Evolutionary conservation across 2,113 vertebrate species (phyloP), one percentile per base, ranked within the genome.

Genomic region (Thunnus thynnus): DNA sequence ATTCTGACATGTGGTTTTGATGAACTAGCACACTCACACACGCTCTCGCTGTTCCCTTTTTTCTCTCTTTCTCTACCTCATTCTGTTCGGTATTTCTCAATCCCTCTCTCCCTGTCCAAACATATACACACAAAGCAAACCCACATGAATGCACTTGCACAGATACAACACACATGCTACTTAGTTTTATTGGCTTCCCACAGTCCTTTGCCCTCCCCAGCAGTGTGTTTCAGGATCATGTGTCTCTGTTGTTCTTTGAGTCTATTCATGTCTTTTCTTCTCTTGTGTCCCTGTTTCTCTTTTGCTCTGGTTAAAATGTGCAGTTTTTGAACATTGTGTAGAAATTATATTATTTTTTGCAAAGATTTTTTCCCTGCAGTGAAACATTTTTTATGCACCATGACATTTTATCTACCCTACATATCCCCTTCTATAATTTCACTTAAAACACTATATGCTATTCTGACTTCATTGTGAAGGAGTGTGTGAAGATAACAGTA

Each of bases 1-100:
- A 65, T 84, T 88, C 20, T 20, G 69, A 87, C 88, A 92, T 88
- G 77, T 90, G 89, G 76, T 88, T 89, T 81, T 84, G 56, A 91
- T 91, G 69, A 91, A 84, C 62, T 81, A 18, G 71, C 48, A 69
- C 47, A 22, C 47, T 9, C 66, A 17, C 41, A 54, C 60, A 52
- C 36, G 50, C 36, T 79, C 41, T n/a, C 22, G 22, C 22, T 22
- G 3, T 83, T 70, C 61, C 69, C 44, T 55, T 57, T 75, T 71
- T 73, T 51, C 58, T 51, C 32, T 63, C 69, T 84, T 69, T 89
- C 74, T 76, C 56, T 81, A 67, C 83, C 74, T 76, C 55, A 54
- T 87, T 88, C 20, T 70, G 32, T 32, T 62, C 58, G 11, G 13
- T 73, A 7, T 82, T 83, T 18, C 68, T 20, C 64, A 54, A 32